These are phyloP conservation scores for Trigoniulus corallinus DNA, from an alignment of 1,140 invertebrate genomes.

Conservation along the genomic window DNA sequence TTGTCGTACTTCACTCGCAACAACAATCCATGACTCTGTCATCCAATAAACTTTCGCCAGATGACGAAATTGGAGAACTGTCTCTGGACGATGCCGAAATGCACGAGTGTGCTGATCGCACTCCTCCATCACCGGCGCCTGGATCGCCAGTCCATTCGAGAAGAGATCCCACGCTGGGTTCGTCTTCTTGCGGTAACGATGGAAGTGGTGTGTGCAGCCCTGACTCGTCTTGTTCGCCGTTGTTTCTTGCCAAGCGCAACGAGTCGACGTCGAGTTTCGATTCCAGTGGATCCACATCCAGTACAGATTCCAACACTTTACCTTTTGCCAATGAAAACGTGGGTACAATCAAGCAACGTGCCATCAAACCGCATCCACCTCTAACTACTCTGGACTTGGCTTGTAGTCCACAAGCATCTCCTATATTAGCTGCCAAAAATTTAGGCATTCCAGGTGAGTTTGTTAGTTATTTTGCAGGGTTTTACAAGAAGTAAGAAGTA, in stretches of 20 bases:
- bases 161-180: neutral
- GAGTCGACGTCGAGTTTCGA: constrained; percentile 74
- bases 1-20: too few species aligned
- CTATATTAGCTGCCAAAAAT: neutral
- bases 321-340: constrained; percentile 98
- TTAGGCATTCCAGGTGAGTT: neutral
- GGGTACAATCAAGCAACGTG: constrained; percentile 81
- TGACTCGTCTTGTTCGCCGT: neutral
- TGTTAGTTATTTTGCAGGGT: too few species aligned
- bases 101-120: constrained; percentile 3
- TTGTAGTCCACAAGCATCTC: constrained; percentile 13
- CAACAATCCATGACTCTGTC: neutral
- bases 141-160: neutral
- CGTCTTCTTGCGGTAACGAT: too few species aligned
- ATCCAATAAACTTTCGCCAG: neutral
- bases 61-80: neutral
- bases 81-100: neutral
- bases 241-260: constrained; percentile 36
- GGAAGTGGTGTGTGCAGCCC: neutral
- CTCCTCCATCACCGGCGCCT: neutral
- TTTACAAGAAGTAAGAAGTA: too few species aligned
- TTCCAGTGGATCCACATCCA: constrained; percentile 59
- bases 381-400: constrained; percentile 10
- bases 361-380: constrained; percentile 14
- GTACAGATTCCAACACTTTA: constrained; percentile 87